Evolutionary conservation across 2,113 vertebrate species (phyloP).

Genomic region (Acrocephalus arundinaceus): DNA sequence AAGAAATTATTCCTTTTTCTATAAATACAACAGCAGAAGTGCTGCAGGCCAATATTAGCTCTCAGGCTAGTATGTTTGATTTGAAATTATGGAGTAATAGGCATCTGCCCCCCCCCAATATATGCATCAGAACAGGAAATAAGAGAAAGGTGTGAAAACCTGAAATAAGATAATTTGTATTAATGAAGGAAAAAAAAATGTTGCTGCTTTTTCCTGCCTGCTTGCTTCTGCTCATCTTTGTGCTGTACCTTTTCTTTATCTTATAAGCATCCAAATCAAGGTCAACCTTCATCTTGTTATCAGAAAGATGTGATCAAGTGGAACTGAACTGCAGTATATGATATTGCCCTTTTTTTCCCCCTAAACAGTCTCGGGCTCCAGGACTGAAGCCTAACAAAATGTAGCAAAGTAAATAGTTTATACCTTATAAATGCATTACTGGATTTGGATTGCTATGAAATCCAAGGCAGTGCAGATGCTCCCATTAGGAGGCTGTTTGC

Average conservation of each 20-base stretch:
- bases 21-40: neutral
- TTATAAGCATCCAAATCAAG: neutral
- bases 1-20: neutral
- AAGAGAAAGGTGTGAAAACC: neutral
- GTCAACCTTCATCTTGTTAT: conserved; percentile 1
- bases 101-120: neutral
- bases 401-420: neutral
- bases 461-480: neutral
- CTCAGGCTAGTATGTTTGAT: neutral
- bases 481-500: neutral
- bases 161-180: neutral
- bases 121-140: neutral
- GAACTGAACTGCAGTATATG: neutral
- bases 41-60: neutral
- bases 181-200: neutral
- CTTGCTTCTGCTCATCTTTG: neutral
- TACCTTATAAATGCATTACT: neutral
- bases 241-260: neutral
- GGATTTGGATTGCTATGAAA: neutral
- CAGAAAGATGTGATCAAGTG: conserved; percentile 1
- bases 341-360: neutral
- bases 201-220: neutral
- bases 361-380: neutral
- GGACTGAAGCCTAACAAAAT: neutral
- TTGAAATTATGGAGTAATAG: neutral